Evolutionary conservation across 2,888 invertebrate species (phyloP).

Genomic region (Nephrotoma flavescens): DNA sequence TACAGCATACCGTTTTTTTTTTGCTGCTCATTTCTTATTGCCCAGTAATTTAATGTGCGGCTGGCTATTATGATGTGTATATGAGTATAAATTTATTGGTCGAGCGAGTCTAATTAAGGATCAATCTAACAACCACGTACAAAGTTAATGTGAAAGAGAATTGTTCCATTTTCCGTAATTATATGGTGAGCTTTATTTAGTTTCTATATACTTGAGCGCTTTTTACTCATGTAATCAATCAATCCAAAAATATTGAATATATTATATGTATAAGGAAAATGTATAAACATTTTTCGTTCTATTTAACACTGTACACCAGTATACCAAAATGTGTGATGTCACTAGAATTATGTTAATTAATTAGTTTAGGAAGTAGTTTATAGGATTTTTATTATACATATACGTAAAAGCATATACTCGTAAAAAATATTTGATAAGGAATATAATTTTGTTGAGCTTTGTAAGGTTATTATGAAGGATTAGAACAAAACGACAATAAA

Average conservation of each 20-base stretch:
- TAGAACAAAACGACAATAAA: neutral
- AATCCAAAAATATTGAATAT: neutral
- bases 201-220: neutral
- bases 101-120: neutral
- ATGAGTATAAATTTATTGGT: neutral
- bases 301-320: neutral
- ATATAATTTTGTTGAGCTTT: neutral
- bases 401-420: neutral
- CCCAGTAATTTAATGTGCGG: neutral
- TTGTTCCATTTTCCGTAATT: neutral
- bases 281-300: neutral
- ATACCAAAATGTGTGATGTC: neutral
- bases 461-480: neutral
- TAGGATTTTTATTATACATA: neutral
- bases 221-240: neutral
- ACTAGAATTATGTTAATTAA: neutral
- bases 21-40: no score
- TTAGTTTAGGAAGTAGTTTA: neutral
- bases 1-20: neutral
- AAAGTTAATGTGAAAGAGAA: neutral
- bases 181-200: neutral
- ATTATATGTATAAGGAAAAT: neutral
- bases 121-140: neutral
- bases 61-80: neutral
- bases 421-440: neutral